Evolutionary conservation across 2,797 vertebrate genomes (phyloP).

Genomic region (Hypotaenidia philippensis): DNA sequence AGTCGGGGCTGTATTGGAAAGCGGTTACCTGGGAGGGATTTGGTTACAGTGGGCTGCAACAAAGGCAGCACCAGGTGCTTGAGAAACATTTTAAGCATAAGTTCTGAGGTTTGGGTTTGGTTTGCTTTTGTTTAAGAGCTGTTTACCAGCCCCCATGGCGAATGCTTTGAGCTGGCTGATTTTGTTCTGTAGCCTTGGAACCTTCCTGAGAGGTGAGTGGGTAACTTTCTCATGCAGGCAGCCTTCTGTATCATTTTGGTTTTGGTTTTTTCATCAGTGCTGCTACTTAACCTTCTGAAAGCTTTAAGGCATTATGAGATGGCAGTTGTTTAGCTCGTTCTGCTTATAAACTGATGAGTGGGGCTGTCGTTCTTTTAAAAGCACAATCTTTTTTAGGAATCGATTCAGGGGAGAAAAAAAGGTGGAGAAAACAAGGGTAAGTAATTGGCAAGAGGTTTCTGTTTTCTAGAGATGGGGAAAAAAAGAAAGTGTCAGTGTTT

Average conservation of each 20-base stretch:
- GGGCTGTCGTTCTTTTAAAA: neutral
- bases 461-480: neutral
- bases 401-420: neutral
- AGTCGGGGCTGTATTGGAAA: neutral
- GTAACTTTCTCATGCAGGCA: neutral
- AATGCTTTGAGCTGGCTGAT: neutral
- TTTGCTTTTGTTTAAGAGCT: neutral
- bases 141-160: conserved; percentile 29
- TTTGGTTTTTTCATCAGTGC: accelerated
- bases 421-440: neutral
- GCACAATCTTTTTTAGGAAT: neutral
- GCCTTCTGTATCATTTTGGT: neutral
- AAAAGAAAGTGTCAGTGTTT: accelerated
- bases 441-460: neutral
- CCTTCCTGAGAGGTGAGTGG: conserved; percentile 42
- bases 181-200: conserved; percentile 7
- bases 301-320: neutral
- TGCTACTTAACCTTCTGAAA: neutral
- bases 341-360: neutral
- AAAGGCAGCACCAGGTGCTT: neutral
- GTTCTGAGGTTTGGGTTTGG: neutral
- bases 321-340: neutral
- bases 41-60: conserved; percentile 23
- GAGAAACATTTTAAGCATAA: neutral
- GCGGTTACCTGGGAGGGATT: neutral